A percentile compares a stretch with the other conserved stretches of the same genome.
Conservation (phyloP, 2,113 vertebrate genomes). For the Balaenoptera acutorostrata region DNA sequence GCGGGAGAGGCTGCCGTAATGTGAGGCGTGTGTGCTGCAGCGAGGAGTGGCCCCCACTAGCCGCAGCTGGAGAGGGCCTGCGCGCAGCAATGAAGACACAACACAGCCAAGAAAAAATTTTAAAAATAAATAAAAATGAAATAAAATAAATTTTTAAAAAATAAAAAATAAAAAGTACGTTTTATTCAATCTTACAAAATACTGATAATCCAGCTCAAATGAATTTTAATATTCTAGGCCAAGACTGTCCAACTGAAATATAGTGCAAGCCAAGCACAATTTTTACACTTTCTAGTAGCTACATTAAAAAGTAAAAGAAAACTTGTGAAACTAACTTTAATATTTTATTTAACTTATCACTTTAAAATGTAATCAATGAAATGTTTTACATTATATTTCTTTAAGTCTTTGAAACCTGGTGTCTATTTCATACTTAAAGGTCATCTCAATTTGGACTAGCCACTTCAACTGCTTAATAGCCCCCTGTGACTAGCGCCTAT, state of each 20-base stretch:
- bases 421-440: not conserved
- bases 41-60: too few relatives aligned
- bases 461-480: not conserved
- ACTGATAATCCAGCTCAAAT: not conserved
- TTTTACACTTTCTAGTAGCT: not conserved
- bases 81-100: too few relatives aligned
- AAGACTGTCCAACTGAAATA: not conserved
- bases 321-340: not conserved
- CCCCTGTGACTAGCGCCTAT: not conserved
- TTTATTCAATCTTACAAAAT: not conserved
- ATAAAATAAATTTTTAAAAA: not conserved
- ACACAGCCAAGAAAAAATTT: too few relatives aligned
- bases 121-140: too few relatives aligned
- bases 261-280: not conserved
- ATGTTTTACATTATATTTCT: not conserved
- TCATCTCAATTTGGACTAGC: not conserved
- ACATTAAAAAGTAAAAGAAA: not conserved
- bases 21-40: too few relatives aligned
- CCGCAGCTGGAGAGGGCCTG: too few relatives aligned
- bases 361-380: not conserved
- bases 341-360: not conserved
- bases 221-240: slow-evolving; percentile 9
- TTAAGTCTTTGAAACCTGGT: not conserved
- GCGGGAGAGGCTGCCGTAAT: too few relatives aligned
- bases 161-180: not conserved